Evolutionary conservation across 2,113 vertebrate genomes (phyloP).

Genomic region (Chaetodon trifascialis): DNA sequence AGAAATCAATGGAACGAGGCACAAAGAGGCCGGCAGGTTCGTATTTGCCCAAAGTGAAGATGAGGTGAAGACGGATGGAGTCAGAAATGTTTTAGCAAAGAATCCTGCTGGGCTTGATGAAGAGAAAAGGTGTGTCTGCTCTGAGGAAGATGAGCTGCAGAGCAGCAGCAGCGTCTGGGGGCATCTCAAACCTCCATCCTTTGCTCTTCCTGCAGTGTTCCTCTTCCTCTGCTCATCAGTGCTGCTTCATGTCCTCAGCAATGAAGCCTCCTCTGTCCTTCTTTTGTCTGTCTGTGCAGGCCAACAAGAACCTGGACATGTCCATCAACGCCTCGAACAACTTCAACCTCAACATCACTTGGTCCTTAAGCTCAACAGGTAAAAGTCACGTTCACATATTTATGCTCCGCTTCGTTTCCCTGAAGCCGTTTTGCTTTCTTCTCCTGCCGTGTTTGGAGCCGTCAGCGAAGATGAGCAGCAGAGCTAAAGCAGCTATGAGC

Average conservation of each 20-base stretch:
- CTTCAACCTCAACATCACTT: slow-evolving; percentile 97
- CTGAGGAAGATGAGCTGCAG: neutral
- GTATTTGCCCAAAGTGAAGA: slow-evolving; percentile 9
- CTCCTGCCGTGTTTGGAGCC: neutral
- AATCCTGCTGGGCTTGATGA: neutral
- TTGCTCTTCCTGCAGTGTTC: neutral
- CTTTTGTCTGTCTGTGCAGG: slow-evolving; percentile 73
- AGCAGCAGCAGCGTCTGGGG: neutral
- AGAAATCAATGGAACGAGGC: slow-evolving; percentile 24
- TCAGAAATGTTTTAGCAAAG: neutral
- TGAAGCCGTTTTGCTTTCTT: neutral
- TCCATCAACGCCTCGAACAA: slow-evolving; percentile 98
- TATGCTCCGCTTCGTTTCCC: neutral
- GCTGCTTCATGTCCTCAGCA: neutral
- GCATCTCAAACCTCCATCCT: too few species aligned
- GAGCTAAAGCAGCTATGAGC: neutral
- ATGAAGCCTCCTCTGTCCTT: neutral
- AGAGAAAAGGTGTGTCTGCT: neutral
- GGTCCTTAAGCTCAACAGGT: slow-evolving; percentile 98
- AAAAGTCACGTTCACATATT: neutral
- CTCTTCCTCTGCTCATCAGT: neutral
- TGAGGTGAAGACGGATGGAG: neutral
- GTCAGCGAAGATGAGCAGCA: too few species aligned
- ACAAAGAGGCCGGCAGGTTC: slow-evolving; percentile 15
- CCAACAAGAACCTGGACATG: slow-evolving; percentile 97